These are phyloP conservation scores for Orestias chungarensis DNA, from an alignment of 2,797 vertebrate genomes.

Conservation along the genomic window DNA sequence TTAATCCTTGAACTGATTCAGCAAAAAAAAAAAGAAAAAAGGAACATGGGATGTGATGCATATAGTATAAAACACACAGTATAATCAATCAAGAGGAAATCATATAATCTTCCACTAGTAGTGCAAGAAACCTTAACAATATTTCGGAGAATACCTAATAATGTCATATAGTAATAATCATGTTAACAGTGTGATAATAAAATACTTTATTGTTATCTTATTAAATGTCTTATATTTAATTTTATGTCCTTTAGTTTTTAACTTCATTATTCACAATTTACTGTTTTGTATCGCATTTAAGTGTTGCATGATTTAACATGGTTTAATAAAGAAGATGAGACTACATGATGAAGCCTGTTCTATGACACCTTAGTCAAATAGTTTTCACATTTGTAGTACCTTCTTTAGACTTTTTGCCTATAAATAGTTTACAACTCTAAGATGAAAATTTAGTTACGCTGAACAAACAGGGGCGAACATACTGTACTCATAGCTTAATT, in stretches of 20 bases:
- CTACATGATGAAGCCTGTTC: not conserved
- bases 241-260: not conserved
- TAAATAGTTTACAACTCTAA: not conserved
- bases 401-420: not conserved
- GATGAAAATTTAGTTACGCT: not conserved
- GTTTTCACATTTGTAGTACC: not conserved
- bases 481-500: not conserved
- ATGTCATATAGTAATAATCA: too few species aligned
- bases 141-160: too few species aligned
- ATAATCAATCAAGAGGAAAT: not conserved
- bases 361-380: not conserved
- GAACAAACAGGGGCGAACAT: not conserved
- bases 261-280: not conserved
- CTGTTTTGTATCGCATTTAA: not conserved
- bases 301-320: not conserved
- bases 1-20: not conserved
- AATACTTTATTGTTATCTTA: too few species aligned
- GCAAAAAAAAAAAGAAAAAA: not conserved
- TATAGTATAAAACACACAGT: not conserved
- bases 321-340: not conserved
- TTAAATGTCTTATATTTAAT: too few species aligned
- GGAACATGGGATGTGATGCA: not conserved
- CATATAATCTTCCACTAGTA: too few species aligned
- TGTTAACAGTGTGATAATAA: too few species aligned
- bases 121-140: too few species aligned